Conservation (phyloP, 1,140 invertebrate species). For the Leptestheria dahalacensis region DNA sequence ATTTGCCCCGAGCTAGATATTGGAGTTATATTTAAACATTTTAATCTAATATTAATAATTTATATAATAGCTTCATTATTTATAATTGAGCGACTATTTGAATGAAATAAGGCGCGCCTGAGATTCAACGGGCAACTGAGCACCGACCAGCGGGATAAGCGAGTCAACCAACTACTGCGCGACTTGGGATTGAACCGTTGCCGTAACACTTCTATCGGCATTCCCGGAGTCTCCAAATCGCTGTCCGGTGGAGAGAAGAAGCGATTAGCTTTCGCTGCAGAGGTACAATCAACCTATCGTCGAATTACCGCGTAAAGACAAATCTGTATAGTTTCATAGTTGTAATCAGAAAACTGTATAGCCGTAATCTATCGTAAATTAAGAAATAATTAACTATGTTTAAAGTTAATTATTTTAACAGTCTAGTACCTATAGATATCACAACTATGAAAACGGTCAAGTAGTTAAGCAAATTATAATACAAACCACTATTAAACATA, state of each 20-base stretch:
- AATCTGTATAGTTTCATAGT: slow-evolving; percentile 6
- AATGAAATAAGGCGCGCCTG: slow-evolving; percentile 1
- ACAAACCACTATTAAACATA: too few species aligned
- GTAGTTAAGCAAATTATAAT: too few species aligned
- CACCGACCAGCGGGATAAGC: background rate
- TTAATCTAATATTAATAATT: too few species aligned
- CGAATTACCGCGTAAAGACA: slow-evolving; percentile 4
- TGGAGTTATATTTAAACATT: too few species aligned
- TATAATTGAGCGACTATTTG: too few species aligned
- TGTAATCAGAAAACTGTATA: background rate
- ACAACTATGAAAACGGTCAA: too few species aligned
- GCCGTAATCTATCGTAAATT: background rate
- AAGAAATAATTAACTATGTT: background rate
- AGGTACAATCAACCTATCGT: slow-evolving; percentile 23
- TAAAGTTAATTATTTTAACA: background rate
- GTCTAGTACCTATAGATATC: too few species aligned
- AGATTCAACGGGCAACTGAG: slow-evolving; percentile 9
- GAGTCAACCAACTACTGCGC: slow-evolving; percentile 24
- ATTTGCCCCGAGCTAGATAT: too few species aligned
- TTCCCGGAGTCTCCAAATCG: slow-evolving; percentile 20
- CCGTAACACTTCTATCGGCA: slow-evolving; percentile 36
- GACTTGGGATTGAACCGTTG: slow-evolving; percentile 47
- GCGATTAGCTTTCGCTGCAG: slow-evolving; percentile 32
- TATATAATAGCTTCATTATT: background rate
- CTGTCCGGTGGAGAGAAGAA: slow-evolving; percentile 35